These are phyloP conservation scores for Garra rufa DNA, from an alignment of 2,113 vertebrate species.

Conservation along the genomic window DNA sequence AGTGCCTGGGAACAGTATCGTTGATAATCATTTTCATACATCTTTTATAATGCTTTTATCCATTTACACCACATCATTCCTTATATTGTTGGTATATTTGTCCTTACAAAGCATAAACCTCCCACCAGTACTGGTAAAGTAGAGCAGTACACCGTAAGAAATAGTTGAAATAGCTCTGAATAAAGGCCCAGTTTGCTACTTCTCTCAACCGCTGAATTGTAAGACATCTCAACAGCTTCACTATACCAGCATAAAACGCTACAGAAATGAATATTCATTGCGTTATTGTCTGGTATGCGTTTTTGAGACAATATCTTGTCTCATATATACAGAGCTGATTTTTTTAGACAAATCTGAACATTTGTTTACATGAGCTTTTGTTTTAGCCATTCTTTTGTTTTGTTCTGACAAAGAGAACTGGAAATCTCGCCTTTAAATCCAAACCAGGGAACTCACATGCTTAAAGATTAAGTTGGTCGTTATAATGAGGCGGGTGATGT, in stretches of 20 bases:
- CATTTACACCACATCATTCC: constrained; percentile 42
- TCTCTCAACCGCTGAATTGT: background rate
- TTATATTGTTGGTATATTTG: constrained; percentile 10
- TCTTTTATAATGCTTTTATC: constrained; percentile 37
- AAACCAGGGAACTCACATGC: constrained; percentile 72
- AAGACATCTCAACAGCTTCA: constrained; percentile 9
- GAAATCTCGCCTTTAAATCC: constrained; percentile 69
- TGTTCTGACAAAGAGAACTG: constrained; percentile 61
- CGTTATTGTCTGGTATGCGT: constrained; percentile 69
- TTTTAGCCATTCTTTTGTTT: constrained; percentile 66
- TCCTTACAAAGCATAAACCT: background rate
- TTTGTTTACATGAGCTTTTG: constrained; percentile 68
- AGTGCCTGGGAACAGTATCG: constrained; percentile 22
- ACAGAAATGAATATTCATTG: constrained; percentile 72
- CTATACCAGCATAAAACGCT: background rate
- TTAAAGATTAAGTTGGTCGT: constrained; percentile 71
- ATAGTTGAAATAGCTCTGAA: background rate
- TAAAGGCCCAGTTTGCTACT: background rate
- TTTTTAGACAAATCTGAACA: constrained; percentile 66
- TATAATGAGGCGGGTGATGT: constrained; percentile 73
- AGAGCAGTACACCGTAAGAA: background rate
- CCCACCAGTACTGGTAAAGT: background rate
- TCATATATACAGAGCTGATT: constrained; percentile 64
- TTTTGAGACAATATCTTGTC: constrained; percentile 68
- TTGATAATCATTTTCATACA: constrained; percentile 41